phyloP scores from a whole-genome alignment of 2,888 invertebrate genomes.

The Acanthosepion pharaonis region DNA sequence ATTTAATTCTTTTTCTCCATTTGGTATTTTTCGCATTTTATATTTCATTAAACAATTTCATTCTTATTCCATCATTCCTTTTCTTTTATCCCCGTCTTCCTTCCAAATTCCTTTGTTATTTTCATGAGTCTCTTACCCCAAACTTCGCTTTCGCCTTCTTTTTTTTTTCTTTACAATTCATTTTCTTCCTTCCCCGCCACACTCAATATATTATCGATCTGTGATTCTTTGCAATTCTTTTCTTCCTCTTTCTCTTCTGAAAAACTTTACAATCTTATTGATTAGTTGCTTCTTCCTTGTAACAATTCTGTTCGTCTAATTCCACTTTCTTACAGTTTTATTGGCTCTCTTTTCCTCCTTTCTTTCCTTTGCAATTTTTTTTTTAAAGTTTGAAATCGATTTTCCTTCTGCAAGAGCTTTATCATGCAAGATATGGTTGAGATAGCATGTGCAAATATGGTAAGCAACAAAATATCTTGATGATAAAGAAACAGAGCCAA shows the following conservation, averaged over 20 bases:
- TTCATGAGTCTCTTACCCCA: too few species aligned
- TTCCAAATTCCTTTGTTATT: not conserved
- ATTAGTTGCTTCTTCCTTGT: not conserved
- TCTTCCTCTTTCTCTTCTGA: not conserved
- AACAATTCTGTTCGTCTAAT: not conserved
- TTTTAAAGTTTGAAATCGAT: not conserved
- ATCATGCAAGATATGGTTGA: not conserved
- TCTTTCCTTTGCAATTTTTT: too few species aligned
- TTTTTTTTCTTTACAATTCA: not conserved
- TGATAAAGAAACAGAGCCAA: not conserved
- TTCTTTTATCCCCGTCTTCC: not conserved
- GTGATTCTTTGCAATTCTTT: not conserved
- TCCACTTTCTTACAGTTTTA: not conserved
- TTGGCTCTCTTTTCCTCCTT: not conserved
- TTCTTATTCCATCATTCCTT: not conserved
- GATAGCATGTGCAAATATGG: not conserved
- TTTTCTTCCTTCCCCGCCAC: not conserved
- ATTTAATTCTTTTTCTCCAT: too few species aligned
- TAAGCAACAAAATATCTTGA: not conserved
- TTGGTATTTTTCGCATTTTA: too few species aligned
- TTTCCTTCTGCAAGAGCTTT: not conserved
- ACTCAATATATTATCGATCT: not conserved
- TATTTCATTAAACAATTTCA: too few species aligned
- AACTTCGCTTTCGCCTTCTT: not conserved
- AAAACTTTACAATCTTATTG: not conserved